These are phyloP conservation scores for Odontophorus gujanensis DNA, from an alignment of 2,113 vertebrate species.

Conservation along the genomic window DNA sequence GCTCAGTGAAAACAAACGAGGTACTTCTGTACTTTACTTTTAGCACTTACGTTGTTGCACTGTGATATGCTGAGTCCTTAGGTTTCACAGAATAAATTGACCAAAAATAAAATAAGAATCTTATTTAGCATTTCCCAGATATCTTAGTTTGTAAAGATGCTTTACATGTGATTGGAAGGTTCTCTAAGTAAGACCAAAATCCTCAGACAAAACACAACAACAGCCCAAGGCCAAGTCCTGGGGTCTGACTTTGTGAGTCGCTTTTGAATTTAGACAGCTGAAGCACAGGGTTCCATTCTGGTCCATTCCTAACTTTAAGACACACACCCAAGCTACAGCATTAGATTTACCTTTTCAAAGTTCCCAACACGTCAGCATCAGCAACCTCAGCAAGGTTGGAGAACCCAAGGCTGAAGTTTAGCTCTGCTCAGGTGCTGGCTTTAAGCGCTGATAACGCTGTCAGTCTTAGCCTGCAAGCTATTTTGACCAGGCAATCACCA, in stretches of 20 bases:
- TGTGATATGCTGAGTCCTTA: neutral
- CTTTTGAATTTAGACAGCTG: neutral
- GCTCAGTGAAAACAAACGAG: neutral
- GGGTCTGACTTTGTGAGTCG: neutral
- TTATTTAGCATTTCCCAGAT: neutral
- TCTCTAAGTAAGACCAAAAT: neutral
- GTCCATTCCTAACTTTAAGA: neutral
- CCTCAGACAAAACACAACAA: neutral
- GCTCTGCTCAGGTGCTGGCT: neutral
- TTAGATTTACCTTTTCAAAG: constrained; percentile 65
- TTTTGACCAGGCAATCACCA: neutral
- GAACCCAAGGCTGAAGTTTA: constrained; percentile 54
- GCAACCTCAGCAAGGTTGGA: constrained; percentile 49
- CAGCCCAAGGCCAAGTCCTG: neutral
- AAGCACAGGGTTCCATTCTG: neutral
- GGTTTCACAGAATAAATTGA: too few relatives aligned
- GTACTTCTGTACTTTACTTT: neutral
- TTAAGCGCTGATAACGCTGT: neutral
- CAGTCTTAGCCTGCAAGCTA: neutral
- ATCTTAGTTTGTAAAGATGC: neutral
- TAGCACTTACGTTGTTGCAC: accelerated
- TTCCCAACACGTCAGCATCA: constrained; percentile 61
- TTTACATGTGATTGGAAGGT: neutral
- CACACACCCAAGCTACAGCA: neutral
- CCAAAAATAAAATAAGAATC: neutral